Conservation (phyloP, 2,888 invertebrate species). For the Galerucella pusilla region DNA sequence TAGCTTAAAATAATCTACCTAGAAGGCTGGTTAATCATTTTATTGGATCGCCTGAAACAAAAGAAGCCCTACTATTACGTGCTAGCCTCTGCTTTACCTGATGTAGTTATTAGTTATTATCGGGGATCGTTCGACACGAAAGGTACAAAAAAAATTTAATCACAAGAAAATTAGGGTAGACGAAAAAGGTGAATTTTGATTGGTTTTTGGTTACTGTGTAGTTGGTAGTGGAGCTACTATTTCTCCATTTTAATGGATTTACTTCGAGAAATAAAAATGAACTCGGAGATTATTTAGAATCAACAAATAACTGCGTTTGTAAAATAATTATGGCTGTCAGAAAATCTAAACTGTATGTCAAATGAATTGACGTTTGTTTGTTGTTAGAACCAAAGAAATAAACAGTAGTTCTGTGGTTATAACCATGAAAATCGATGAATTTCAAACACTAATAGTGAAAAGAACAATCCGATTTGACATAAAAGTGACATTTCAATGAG, state of each 20-base stretch:
- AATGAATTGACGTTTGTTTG: too few relatives aligned
- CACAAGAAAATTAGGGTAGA: slow-evolving; percentile 23
- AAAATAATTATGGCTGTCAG: too few relatives aligned
- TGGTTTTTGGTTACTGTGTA: slow-evolving; percentile 4
- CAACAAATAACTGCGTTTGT: too few relatives aligned
- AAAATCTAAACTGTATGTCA: too few relatives aligned
- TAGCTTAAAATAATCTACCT: slow-evolving; percentile 32
- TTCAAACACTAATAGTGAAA: too few relatives aligned
- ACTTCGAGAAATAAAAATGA: not conserved
- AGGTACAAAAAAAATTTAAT: slow-evolving; percentile 21
- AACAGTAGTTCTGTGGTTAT: too few relatives aligned
- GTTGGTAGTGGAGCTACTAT: not conserved
- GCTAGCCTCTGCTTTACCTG: slow-evolving; percentile 26
- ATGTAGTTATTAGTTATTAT: slow-evolving; percentile 36
- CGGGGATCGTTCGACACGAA: slow-evolving; percentile 35
- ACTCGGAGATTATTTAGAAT: too few relatives aligned
- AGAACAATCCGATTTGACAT: too few relatives aligned
- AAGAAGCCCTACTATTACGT: slow-evolving; percentile 34
- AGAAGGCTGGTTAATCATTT: slow-evolving; percentile 37
- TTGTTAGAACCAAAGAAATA: too few relatives aligned
- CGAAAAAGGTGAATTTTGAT: slow-evolving; percentile 24
- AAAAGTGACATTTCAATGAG: too few relatives aligned
- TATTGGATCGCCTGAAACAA: slow-evolving; percentile 40
- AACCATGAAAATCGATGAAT: too few relatives aligned
- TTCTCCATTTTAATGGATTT: not conserved